phyloP scores from a whole-genome alignment of 2,113 vertebrate species.

The Cettia cetti region DNA sequence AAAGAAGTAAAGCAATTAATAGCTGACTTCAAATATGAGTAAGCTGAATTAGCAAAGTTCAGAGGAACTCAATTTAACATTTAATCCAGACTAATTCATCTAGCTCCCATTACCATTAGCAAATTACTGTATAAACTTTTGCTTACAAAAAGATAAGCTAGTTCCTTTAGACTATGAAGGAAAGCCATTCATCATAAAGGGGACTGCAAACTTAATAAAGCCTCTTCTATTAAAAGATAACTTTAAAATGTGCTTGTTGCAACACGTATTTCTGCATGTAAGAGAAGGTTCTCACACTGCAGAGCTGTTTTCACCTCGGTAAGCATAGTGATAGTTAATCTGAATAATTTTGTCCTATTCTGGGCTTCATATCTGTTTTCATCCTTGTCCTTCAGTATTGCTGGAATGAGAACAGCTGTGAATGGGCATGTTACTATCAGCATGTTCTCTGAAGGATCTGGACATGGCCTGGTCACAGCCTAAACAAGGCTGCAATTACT shows the following conservation, averaged over 20 bases:
- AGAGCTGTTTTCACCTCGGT: neutral
- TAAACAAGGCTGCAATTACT: neutral
- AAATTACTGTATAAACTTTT: neutral
- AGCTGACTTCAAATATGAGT: neutral
- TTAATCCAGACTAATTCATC: neutral
- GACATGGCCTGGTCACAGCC: neutral
- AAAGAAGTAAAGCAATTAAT: neutral
- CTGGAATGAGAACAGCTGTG: constrained; percentile 64
- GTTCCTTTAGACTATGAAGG: neutral
- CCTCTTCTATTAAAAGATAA: neutral
- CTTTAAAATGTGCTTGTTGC: neutral
- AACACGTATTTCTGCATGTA: neutral
- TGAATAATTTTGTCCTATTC: constrained; percentile 44
- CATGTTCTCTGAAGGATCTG: neutral
- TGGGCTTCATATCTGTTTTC: constrained; percentile 53
- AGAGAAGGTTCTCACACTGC: neutral
- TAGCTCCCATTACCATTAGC: neutral
- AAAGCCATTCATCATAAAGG: neutral
- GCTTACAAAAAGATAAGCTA: neutral
- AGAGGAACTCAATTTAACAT: neutral
- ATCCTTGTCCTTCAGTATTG: neutral
- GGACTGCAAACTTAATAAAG: neutral
- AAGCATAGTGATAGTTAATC: neutral
- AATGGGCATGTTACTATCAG: neutral
- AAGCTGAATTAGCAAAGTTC: neutral